A percentile compares a stretch with the other conserved stretches of the same genome.
Evolutionary conservation across 92 coral and sea anemone genomes (phyloP).

Genomic region (Zoanthus sansibaricus): DNA sequence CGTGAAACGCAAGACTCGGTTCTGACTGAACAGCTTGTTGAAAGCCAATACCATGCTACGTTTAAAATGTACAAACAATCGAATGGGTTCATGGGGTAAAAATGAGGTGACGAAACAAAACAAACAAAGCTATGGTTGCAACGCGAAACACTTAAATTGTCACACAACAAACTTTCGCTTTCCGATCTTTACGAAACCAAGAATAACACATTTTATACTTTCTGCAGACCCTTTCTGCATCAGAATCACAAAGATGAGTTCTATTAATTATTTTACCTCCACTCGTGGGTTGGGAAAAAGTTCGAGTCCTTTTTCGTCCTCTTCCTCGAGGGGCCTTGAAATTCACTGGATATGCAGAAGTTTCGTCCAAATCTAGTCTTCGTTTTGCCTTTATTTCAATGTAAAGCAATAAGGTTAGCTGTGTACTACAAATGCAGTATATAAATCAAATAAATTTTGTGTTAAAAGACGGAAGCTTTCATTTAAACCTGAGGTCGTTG

Average conservation of each 20-base stretch:
- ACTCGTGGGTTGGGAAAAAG: conserved; percentile 73
- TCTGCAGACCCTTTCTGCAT: too few relatives aligned
- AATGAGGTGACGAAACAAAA: neutral
- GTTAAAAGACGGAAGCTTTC: neutral
- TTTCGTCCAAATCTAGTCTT: conserved; percentile 90
- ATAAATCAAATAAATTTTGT: neutral
- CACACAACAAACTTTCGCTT: neutral
- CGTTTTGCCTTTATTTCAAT: conserved; percentile 82
- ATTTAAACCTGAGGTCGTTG: conserved; percentile 59
- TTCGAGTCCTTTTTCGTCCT: conserved; percentile 65
- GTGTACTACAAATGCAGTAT: too few relatives aligned
- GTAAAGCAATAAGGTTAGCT: neutral
- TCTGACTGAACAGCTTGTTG: neutral
- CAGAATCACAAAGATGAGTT: neutral
- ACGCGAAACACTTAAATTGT: neutral
- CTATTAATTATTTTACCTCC: conserved; percentile 60
- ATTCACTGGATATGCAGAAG: conserved; percentile 54
- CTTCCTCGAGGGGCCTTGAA: conserved; percentile 85
- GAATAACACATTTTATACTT: neutral
- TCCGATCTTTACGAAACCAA: neutral
- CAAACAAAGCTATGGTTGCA: conserved; percentile 29
- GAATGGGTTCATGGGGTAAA: conserved; percentile 2
- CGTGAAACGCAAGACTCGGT: neutral
- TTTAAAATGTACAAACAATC: conserved; percentile 20
- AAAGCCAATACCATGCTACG: conserved; percentile 27